These are phyloP conservation scores for Choloepus didactylus DNA, from an alignment of 2,797 vertebrate species.

Conservation along the genomic window DNA sequence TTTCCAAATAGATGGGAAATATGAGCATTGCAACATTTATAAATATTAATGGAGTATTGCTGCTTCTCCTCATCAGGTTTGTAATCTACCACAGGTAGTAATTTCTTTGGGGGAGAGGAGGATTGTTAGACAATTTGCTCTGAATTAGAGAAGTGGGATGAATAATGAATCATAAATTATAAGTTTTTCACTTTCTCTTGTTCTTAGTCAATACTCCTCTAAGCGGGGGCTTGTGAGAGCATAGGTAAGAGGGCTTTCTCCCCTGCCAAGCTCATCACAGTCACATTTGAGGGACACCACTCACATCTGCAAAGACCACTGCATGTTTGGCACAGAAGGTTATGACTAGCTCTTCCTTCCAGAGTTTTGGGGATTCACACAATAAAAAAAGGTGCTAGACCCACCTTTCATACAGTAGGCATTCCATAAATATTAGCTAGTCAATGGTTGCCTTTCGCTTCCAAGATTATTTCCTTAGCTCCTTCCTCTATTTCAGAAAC, in stretches of 20 bases:
- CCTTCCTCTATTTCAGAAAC: conserved; percentile 17
- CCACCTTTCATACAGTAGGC: neutral
- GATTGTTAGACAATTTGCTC: conserved; percentile 65
- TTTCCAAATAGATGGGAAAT: conserved; percentile 71
- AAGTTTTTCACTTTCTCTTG: conserved; percentile 53
- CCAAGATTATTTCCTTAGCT: neutral
- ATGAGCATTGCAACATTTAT: conserved; percentile 62
- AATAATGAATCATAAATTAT: conserved; percentile 55
- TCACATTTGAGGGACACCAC: neutral
- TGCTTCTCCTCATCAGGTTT: conserved; percentile 60
- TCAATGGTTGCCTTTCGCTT: neutral
- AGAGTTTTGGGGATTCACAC: neutral
- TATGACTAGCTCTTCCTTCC: neutral
- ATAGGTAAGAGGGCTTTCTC: neutral
- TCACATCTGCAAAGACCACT: neutral
- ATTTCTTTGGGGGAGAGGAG: neutral
- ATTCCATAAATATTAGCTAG: neutral
- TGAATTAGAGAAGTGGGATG: conserved; percentile 70
- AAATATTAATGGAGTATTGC: conserved; percentile 72
- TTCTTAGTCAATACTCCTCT: neutral
- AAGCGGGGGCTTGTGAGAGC: neutral
- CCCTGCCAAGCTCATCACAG: neutral
- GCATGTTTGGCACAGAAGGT: neutral
- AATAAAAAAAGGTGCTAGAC: neutral
- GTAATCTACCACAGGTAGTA: conserved; percentile 63